Evolutionary conservation across 2,888 invertebrate species (phyloP), one percentile per base, ranked within the genome.

Genomic region (Drosophila ezoana): DNA sequence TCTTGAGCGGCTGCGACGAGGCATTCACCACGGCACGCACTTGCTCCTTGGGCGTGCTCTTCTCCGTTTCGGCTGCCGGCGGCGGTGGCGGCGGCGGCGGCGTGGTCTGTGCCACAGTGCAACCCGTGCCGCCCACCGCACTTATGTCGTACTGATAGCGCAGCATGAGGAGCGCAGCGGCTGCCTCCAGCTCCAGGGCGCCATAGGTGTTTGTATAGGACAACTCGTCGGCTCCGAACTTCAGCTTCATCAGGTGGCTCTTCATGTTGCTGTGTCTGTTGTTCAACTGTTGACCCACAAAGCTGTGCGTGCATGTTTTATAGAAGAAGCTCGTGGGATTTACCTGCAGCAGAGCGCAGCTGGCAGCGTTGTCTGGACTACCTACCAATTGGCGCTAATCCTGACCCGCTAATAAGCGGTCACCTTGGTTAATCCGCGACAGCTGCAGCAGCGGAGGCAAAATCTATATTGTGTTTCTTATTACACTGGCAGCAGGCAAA

Each of bases 151-250:
- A 72, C 16, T 84, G 82, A 57, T 77, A 79, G 57, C 89, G 87
- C 2, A 89, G 51, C 85, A 87, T 62, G 1, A 87, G 41, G 20
- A 89, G 37, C 0, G 85, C 89, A 0, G 81, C 57, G 1, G 85
- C 90, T 0, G 90, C 90, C 54, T 89, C 87, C 41, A 84, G 8
- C 37, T 87, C 87, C 14, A 64, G 13, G 3, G 67, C 35, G 32
- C 54, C 61, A 20, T 87, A 63, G 3, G 23, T 44, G 14, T 11
- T 35, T 4, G 53, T 1, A 3, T 16, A 6, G 6, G 40, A 13
- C 37, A 32, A 10, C 70, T 69, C 52, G 11, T 48, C 14, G 20
- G 35, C 9, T 10, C 10, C 41, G 5, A 8, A 28, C 5, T 44
- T 14, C 16, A 8, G 37, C 8, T 35, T 35, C 10, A 38, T 14